These are phyloP conservation scores for Apis cerana DNA, from an alignment of 1,140 invertebrate species.

Conservation along the genomic window DNA sequence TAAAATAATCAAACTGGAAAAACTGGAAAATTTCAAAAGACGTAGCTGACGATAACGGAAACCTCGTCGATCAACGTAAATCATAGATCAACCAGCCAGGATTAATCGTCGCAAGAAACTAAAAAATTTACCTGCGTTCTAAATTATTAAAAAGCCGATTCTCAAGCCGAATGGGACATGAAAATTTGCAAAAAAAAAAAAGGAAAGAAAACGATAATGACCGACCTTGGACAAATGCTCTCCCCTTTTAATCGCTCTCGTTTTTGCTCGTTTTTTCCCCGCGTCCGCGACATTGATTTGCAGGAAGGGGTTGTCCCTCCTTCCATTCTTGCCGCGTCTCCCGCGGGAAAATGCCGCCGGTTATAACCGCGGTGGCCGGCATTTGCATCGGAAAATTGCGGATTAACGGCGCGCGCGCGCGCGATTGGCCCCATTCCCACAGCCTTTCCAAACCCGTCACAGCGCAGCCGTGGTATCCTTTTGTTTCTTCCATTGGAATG, in stretches of 20 bases:
- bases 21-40: no score
- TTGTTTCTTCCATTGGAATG: neutral
- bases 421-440: neutral
- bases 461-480: neutral
- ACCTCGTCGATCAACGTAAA: no score
- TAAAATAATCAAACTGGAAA: no score
- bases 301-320: conserved; percentile 7
- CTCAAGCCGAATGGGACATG: no score
- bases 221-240: neutral
- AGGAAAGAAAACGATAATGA: no score
- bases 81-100: no score
- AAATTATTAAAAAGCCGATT: no score
- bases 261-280: neutral
- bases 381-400: conserved; percentile 55
- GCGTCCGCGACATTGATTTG: conserved; percentile 38
- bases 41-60: no score
- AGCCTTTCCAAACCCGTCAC: neutral
- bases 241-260: neutral
- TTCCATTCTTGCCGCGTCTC: conserved; percentile 20
- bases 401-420: conserved; percentile 37
- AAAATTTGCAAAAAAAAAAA: no score
- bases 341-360: conserved; percentile 10
- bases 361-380: conserved; percentile 4
- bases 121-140: no score
- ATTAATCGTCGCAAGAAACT: no score